Conservation (phyloP, 2,888 invertebrate genomes). For the Tipula helvola region DNA sequence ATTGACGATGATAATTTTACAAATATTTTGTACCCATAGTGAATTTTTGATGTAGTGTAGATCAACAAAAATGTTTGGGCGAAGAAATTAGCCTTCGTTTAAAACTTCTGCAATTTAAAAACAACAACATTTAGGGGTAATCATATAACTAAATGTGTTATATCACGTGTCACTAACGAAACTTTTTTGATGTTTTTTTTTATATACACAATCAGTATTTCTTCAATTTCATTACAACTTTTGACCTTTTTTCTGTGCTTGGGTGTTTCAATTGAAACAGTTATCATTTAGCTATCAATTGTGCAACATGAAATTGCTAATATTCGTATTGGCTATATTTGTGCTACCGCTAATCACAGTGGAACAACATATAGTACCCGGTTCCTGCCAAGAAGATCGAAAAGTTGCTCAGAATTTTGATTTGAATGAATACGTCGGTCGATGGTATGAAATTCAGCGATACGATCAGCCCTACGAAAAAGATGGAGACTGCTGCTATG, state of each 20-base stretch:
- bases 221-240: not conserved
- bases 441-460: conserved; percentile 6
- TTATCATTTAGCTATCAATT: not conserved
- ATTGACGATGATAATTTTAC: not conserved
- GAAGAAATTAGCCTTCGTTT: not conserved
- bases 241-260: not conserved
- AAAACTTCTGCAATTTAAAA: not conserved
- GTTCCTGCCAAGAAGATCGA: not conserved
- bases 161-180: not conserved
- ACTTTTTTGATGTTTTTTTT: not conserved
- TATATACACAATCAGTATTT: not conserved
- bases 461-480: not conserved
- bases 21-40: not conserved
- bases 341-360: not conserved
- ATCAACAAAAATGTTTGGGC: not conserved
- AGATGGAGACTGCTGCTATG: not conserved
- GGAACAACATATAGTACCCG: not conserved
- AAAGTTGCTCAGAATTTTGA: not conserved
- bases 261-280: not conserved
- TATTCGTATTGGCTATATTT: not conserved
- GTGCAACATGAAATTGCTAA: not conserved
- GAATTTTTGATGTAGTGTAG: not conserved
- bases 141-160: not conserved
- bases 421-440: not conserved
- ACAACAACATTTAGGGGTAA: not conserved